A percentile compares a stretch with the other conserved stretches of the same genome.
Conservation (phyloP, 1,140 invertebrate genomes). For the Wiebesia pumilae region DNA sequence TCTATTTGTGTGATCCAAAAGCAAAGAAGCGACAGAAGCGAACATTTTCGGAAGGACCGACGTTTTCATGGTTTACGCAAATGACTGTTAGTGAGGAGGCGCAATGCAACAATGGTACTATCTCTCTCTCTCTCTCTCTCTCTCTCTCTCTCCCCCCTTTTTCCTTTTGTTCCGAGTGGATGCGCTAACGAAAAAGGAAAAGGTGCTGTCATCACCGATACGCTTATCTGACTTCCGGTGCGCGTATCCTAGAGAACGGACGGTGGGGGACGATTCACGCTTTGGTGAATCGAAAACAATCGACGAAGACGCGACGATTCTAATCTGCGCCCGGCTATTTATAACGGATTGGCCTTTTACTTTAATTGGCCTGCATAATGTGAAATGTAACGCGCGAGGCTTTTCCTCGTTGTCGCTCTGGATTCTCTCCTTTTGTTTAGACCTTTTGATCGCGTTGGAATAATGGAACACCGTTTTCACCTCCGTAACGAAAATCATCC, state of each 20-base stretch:
- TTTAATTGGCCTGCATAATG: background rate
- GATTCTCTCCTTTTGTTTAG: background rate
- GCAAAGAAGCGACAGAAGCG: too few relatives aligned
- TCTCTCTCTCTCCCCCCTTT: background rate
- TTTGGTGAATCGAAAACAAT: constrained; percentile 42
- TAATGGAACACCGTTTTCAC: too few relatives aligned
- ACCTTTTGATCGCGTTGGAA: background rate
- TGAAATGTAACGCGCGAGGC: background rate
- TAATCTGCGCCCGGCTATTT: constrained; percentile 1
- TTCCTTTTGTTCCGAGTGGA: constrained; percentile 5
- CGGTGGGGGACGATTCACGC: constrained; percentile 28
- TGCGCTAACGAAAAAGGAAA: background rate
- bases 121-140: background rate
- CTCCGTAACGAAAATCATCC: too few relatives aligned
- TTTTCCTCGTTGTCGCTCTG: background rate
- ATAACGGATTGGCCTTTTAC: constrained; percentile 22
- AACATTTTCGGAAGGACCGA: too few relatives aligned
- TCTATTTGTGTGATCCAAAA: too few relatives aligned
- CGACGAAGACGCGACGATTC: too few relatives aligned
- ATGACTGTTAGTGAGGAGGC: too few relatives aligned
- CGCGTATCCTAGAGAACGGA: background rate
- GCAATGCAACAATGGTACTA: background rate
- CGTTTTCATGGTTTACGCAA: too few relatives aligned
- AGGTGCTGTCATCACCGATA: background rate
- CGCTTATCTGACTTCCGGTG: constrained; percentile 35